Percentiles rank a stretch among this genome's conserved stretches.
Conservation (phyloP, 2,113 vertebrate species). For the Xyliphius kryptos region DNA sequence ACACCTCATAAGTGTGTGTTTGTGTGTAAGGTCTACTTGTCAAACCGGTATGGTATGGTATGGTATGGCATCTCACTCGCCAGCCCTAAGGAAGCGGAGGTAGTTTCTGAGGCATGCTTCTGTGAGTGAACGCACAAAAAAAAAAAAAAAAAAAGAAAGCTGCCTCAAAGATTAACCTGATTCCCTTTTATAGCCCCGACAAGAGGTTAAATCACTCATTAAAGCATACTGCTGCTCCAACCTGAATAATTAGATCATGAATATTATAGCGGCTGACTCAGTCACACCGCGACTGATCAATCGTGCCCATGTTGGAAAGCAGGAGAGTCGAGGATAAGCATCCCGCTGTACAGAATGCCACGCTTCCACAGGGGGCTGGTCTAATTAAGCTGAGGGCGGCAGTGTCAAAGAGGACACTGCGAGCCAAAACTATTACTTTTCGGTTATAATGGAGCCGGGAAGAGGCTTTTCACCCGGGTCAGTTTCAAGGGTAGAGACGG, state of each 20-base stretch:
- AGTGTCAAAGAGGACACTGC: constrained; percentile 25
- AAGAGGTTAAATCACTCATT: constrained; percentile 73
- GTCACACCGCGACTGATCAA: constrained; percentile 37
- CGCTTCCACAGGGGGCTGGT: constrained; percentile 20
- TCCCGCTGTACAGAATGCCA: constrained; percentile 24
- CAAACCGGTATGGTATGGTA: constrained; percentile 29
- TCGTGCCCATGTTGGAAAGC: constrained; percentile 26
- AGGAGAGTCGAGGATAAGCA: constrained; percentile 21
- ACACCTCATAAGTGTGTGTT: constrained; percentile 30
- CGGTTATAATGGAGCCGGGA: constrained; percentile 1
- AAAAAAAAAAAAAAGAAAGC: too few species aligned
- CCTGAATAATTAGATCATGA: constrained; percentile 73
- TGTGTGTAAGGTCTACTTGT: too few species aligned
- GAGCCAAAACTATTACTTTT: constrained; percentile 25
- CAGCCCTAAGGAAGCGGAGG: constrained; percentile 47
- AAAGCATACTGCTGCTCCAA: constrained; percentile 54
- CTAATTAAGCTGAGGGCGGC: constrained; percentile 23
- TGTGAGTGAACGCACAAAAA: constrained; percentile 57
- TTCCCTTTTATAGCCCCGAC: constrained; percentile 72
- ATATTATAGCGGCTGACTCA: constrained; percentile 60
- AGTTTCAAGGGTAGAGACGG: too few species aligned
- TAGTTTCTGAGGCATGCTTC: constrained; percentile 55
- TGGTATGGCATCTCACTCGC: constrained; percentile 41
- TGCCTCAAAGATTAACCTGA: constrained; percentile 70
- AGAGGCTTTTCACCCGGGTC: too few species aligned